Conservation (phyloP, 35 echinoderm and acorn worm species). For the Lytechinus pictus region DNA sequence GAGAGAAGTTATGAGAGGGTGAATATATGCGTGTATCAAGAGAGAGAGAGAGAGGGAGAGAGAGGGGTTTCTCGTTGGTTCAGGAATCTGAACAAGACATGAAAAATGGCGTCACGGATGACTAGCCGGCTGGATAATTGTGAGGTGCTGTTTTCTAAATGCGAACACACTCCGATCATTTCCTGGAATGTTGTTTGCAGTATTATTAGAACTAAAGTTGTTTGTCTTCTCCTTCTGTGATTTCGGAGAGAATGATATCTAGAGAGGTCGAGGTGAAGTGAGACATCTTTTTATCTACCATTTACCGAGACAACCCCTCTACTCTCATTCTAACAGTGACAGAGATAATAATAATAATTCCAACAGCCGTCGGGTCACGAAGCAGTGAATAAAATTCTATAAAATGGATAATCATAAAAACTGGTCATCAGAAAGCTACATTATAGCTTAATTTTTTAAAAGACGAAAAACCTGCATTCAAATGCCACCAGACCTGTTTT, state of each 20-base stretch:
- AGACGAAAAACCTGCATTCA: not conserved
- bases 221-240: not conserved
- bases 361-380: not conserved
- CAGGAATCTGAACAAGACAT: conserved; percentile 22
- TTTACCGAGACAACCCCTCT: not conserved
- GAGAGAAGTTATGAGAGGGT: not conserved
- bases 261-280: not conserved
- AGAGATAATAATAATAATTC: not conserved
- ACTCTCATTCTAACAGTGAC: not conserved
- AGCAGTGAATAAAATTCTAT: not conserved
- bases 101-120: conserved; percentile 41
- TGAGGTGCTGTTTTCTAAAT: conserved; percentile 18
- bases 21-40: too few relatives aligned
- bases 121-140: conserved; percentile 12
- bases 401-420: not conserved
- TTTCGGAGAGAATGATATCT: not conserved
- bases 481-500: too few relatives aligned
- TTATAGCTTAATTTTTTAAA: not conserved
- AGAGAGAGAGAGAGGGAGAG: not conserved
- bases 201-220: not conserved
- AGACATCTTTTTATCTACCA: not conserved
- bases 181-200: conserved; percentile 9
- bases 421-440: not conserved
- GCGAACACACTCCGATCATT: not conserved
- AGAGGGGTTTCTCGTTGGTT: not conserved